Evolutionary conservation across 2,888 invertebrate genomes (phyloP).

Genomic region (Melinaea menophilus): DNA sequence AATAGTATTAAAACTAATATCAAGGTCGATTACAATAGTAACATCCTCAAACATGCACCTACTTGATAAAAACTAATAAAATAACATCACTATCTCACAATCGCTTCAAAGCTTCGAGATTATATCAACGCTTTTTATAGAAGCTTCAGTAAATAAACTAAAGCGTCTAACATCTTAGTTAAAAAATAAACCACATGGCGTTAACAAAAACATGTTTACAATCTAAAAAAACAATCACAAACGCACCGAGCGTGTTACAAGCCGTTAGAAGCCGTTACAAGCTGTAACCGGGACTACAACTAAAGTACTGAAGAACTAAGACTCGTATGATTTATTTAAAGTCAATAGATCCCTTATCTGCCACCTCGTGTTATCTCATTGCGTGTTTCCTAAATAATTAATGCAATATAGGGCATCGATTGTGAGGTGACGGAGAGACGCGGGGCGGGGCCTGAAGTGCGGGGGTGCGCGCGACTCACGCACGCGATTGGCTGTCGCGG

Average conservation of each 20-base stretch:
- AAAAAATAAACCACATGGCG: neutral
- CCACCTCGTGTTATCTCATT: slow-evolving; percentile 78
- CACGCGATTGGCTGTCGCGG: slow-evolving; percentile 73
- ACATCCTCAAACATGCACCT: no score
- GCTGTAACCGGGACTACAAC: slow-evolving; percentile 33
- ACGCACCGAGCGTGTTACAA: slow-evolving; percentile 35
- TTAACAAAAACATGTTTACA: slow-evolving; percentile 28
- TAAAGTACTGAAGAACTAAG: slow-evolving; percentile 33
- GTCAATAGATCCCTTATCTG: slow-evolving; percentile 72
- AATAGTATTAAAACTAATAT: no score
- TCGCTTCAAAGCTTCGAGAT: no score
- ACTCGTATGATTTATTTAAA: slow-evolving; percentile 69
- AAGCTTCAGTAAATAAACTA: no score
- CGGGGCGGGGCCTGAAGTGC: slow-evolving; percentile 60
- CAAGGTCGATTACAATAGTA: no score
- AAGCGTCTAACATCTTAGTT: no score
- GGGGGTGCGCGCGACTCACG: slow-evolving; percentile 77
- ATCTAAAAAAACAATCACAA: slow-evolving; percentile 35
- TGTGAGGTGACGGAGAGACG: slow-evolving; percentile 72
- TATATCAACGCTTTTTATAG: no score
- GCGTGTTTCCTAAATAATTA: slow-evolving; percentile 80
- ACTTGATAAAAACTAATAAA: no score
- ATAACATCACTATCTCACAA: no score
- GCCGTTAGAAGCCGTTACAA: neutral
- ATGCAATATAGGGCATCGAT: slow-evolving; percentile 79